Evolutionary conservation across 2,797 vertebrate species (phyloP), one percentile per base, ranked within the genome.

Genomic region (Threskiornis aethiopicus): DNA sequence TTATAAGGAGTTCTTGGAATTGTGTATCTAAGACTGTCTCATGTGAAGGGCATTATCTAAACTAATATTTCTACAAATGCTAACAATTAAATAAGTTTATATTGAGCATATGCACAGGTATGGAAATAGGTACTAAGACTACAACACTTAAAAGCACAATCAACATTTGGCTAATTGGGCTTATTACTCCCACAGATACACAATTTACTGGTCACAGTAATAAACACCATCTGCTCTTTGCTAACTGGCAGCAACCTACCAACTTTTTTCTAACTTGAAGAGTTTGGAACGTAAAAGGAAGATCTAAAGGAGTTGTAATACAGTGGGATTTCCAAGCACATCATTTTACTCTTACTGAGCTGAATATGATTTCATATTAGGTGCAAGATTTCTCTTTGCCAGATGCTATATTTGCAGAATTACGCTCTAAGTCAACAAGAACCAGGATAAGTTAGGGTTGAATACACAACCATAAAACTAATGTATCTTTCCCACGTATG

Each of bases 211-310:
- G 92, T 80, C 93, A 94, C 78, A 89, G 78, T 64, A 95, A 96
- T 80, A 95, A 96, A 91, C 78, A 97, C 92, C 96, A 97, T 93
- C 95, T 97, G 96, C 59, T 96, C 78, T 92, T 93, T 91, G 64
- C 89, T 87, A 94, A 91, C 78, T 71, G 77, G 89, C 59, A 94
- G 64, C 71, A 94, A 93, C 44, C 51, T 87, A 93, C 41, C 25
- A 92, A 92, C 75, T 79, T 66, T 62, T 39, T 64, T 46, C 69
- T 73, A 67, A 77, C 24, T 83, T 83, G 11, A 65, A 66, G 62
- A 85, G 44, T 77, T 64, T 75, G 44, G 15, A 85, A 79, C 4
- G 15, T 62, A 66, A 70, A 87, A 92, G 28, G 31, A 93, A 52
- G 39, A 77, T 28, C 33, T 83, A n/a, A 92, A 77, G 42, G 58